phyloP scores from a whole-genome alignment of 2,797 vertebrate species.

The Muscicapa comitata region DNA sequence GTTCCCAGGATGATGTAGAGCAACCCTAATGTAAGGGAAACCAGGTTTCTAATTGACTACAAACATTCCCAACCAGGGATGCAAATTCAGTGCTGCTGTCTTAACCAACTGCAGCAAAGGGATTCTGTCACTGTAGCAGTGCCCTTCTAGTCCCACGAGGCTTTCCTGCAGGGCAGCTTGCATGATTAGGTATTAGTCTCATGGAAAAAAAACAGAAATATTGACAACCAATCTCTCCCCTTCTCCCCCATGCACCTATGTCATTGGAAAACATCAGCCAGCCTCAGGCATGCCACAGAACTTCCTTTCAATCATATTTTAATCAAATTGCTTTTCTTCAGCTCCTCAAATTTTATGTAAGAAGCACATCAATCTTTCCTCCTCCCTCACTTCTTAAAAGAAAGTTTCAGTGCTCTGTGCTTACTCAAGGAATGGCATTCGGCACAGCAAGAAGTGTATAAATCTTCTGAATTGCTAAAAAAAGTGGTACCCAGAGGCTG shows the following conservation, averaged over 20 bases:
- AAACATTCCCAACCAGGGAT: not conserved
- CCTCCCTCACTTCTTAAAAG: not conserved
- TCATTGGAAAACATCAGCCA: not conserved
- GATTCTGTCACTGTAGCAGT: not conserved
- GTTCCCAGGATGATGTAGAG: not conserved
- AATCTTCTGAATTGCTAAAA: conserved; percentile 48
- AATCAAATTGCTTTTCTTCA: conserved; percentile 9
- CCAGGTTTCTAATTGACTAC: not conserved
- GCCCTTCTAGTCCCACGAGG: not conserved
- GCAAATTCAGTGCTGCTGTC: not conserved
- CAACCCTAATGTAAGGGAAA: not conserved
- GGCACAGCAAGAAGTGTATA: not conserved
- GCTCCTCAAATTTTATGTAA: conserved; percentile 23
- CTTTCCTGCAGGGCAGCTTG: not conserved
- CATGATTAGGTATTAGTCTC: not conserved
- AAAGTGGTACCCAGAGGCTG: conserved; percentile 25
- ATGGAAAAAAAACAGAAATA: not conserved
- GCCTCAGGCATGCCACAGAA: not conserved
- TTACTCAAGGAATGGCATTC: conserved; percentile 33
- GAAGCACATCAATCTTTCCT: conserved; percentile 17
- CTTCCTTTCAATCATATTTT: conserved; percentile 35
- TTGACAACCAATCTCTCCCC: not conserved
- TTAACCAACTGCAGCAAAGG: not conserved
- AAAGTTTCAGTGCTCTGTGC: conserved; percentile 23
- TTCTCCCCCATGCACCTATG: not conserved